These are phyloP conservation scores for Podilymbus podiceps DNA, from an alignment of 2,113 vertebrate genomes.

Conservation along the genomic window DNA sequence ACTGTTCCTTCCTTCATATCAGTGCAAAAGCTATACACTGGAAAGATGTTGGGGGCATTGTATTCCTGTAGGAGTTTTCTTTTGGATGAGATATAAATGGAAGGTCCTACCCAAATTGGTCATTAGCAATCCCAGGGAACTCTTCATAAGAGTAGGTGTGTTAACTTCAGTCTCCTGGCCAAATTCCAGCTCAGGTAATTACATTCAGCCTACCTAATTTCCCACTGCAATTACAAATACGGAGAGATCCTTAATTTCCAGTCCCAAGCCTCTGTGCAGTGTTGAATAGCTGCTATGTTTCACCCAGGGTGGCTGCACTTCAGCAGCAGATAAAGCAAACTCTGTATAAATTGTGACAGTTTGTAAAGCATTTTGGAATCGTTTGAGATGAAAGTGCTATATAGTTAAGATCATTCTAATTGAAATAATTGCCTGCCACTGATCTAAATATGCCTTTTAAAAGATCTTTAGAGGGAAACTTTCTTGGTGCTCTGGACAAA, in stretches of 20 bases:
- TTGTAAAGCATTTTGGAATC: not conserved
- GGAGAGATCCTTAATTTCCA: conserved; percentile 44
- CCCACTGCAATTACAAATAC: conserved; percentile 63
- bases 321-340: not conserved
- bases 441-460: not conserved
- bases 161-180: conserved; percentile 54
- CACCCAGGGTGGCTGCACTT: conserved; percentile 24
- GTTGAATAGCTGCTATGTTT: not conserved
- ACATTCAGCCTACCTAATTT: conserved; percentile 63
- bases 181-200: conserved; percentile 64
- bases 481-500: not conserved
- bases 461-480: not conserved
- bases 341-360: not conserved
- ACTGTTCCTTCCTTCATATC: not conserved
- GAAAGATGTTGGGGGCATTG: not conserved
- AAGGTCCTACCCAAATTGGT: conserved; percentile 28
- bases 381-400: not conserved
- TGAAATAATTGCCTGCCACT: not conserved
- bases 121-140: conserved; percentile 42
- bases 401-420: not conserved
- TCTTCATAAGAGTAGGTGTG: conserved; percentile 11
- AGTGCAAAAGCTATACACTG: not conserved
- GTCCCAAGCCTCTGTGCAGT: conserved; percentile 12
- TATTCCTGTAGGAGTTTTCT: conserved; percentile 10
- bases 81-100: not conserved